These are phyloP conservation scores for Dendrolimus punctatus DNA, from an alignment of 1,140 invertebrate species.

Conservation along the genomic window DNA sequence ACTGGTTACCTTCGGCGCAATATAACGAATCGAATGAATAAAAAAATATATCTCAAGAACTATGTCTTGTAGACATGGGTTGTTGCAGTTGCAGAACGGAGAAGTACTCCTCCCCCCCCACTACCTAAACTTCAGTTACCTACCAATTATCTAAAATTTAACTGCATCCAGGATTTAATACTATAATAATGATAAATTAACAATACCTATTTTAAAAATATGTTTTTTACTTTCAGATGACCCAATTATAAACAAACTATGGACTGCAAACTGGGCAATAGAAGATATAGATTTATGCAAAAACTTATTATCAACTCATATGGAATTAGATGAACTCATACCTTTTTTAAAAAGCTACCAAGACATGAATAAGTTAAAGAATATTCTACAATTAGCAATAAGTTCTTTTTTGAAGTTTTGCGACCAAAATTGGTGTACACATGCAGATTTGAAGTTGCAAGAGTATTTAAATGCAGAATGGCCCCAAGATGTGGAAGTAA, in stretches of 20 bases:
- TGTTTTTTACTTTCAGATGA: slow-evolving; percentile 20
- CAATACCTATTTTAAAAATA: too few relatives aligned
- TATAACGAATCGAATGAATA: too few relatives aligned
- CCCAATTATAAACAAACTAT: slow-evolving; percentile 34
- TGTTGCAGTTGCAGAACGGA: too few relatives aligned
- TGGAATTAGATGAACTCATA: slow-evolving; percentile 25
- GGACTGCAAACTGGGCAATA: slow-evolving; percentile 42
- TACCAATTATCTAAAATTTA: too few relatives aligned
- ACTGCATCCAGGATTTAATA: too few relatives aligned
- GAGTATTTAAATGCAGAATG: slow-evolving; percentile 60
- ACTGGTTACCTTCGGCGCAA: too few relatives aligned
- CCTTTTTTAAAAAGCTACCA: slow-evolving; percentile 29
- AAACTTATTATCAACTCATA: slow-evolving; percentile 25
- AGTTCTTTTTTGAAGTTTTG: slow-evolving; percentile 79
- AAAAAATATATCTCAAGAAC: too few relatives aligned
- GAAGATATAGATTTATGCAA: slow-evolving; percentile 33
- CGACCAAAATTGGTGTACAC: slow-evolving; percentile 87
- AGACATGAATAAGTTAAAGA: slow-evolving; percentile 14
- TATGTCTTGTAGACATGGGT: too few relatives aligned
- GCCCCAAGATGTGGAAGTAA: slow-evolving; percentile 55
- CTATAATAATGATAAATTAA: too few relatives aligned
- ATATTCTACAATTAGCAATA: slow-evolving; percentile 29
- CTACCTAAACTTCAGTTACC: too few relatives aligned
- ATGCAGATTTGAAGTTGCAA: slow-evolving; percentile 60
- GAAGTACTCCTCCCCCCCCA: too few relatives aligned